Conservation (phyloP, 2,113 vertebrate genomes). For the Strigops habroptila region DNA sequence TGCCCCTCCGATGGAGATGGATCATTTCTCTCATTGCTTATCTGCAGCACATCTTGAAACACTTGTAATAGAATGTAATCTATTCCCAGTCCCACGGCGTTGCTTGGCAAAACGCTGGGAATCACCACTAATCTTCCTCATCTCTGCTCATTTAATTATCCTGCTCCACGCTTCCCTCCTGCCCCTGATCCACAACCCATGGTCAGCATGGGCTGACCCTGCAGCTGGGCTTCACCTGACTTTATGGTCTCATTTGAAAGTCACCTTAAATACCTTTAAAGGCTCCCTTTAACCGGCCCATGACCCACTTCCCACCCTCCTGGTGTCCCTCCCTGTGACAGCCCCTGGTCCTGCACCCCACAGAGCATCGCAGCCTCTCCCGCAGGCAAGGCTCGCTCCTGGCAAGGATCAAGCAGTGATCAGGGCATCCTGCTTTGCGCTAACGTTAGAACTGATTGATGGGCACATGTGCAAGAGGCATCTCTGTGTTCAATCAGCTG, state of each 20-base stretch:
- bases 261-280: background rate
- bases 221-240: background rate
- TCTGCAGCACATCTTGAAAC: background rate
- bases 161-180: background rate
- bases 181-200: accelerated
- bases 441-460: background rate
- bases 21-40: background rate
- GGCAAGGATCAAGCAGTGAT: background rate
- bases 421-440: background rate
- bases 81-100: background rate
- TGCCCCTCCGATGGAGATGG: background rate
- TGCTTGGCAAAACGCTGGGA: background rate
- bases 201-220: background rate
- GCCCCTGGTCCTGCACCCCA: background rate
- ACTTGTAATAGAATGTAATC: background rate
- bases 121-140: background rate
- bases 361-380: background rate
- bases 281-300: background rate
- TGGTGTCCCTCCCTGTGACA: background rate
- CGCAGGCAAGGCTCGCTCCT: background rate
- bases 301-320: background rate
- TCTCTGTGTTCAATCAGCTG: background rate
- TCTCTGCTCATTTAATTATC: background rate
- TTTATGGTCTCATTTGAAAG: background rate
- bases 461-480: background rate